A percentile compares a stretch with the other conserved stretches of the same genome.
Conservation (phyloP, 2,113 vertebrate species). For the Serranochromis macrocephalus region DNA sequence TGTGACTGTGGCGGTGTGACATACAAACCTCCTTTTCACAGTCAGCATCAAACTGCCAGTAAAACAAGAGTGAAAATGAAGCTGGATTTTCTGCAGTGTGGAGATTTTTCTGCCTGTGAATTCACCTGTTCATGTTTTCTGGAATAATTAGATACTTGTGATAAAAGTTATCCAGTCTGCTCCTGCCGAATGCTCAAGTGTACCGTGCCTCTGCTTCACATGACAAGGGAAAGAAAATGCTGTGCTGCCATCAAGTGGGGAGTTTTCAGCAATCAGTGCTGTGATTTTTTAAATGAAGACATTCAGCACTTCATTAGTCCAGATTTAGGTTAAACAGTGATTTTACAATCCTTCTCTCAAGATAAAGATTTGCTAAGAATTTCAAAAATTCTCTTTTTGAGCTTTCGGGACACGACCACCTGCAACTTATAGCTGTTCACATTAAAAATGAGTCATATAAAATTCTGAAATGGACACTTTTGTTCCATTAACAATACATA, state of each 20-base stretch:
- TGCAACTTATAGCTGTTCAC: background rate
- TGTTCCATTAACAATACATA: background rate
- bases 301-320: background rate
- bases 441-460: background rate
- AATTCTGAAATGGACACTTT: background rate
- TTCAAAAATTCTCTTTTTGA: background rate
- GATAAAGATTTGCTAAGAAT: background rate
- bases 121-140: rapidly evolving
- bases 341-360: background rate
- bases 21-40: background rate
- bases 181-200: background rate
- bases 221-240: background rate
- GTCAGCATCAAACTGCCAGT: background rate
- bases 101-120: background rate
- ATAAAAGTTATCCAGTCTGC: background rate
- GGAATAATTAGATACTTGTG: background rate
- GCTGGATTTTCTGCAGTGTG: background rate
- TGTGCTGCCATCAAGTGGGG: slow-evolving; percentile 10
- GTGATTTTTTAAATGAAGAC: background rate
- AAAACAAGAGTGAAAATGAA: background rate
- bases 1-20: background rate
- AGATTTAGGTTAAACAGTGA: background rate
- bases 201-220: background rate
- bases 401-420: rapidly evolving
- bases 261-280: background rate